A percentile compares a stretch with the other conserved stretches of the same genome.
These are phyloP conservation scores for Morpho deidamia DNA, from an alignment of 2,888 invertebrate genomes.

Conservation along the genomic window DNA sequence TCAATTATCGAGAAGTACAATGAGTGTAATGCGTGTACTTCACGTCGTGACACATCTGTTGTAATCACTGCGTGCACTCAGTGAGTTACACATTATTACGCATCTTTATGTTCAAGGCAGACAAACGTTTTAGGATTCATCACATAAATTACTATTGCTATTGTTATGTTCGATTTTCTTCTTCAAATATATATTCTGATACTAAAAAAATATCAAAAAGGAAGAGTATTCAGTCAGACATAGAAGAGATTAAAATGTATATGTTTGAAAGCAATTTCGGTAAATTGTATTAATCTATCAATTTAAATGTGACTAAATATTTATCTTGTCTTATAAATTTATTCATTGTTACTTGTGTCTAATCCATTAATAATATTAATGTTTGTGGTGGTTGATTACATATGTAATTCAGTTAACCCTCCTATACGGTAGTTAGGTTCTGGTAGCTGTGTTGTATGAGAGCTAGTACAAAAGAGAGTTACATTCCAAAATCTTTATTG, in stretches of 20 bases:
- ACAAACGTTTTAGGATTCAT: slow-evolving; percentile 10
- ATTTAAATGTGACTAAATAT: background rate
- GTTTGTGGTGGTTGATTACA: too few relatives aligned
- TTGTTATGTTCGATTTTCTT: background rate
- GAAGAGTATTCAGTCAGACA: slow-evolving; percentile 14
- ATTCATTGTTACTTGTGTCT: slow-evolving; percentile 4
- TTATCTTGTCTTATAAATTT: too few relatives aligned
- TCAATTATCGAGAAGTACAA: slow-evolving; percentile 66
- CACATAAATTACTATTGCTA: background rate
- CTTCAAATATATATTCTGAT: background rate
- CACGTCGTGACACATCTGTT: slow-evolving; percentile 66
- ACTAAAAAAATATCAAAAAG: background rate
- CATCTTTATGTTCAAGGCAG: slow-evolving; percentile 57
- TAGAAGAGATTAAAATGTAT: slow-evolving; percentile 15
- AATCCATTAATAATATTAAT: background rate
- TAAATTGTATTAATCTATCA: background rate
- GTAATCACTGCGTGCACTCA: slow-evolving; percentile 77
- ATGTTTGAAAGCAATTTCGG: background rate
- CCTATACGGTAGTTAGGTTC: too few relatives aligned
- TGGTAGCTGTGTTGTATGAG: too few relatives aligned
- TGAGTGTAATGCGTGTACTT: slow-evolving; percentile 67
- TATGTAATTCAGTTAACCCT: too few relatives aligned
- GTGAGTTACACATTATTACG: slow-evolving; percentile 76
- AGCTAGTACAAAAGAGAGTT: too few relatives aligned
- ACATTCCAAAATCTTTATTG: too few relatives aligned